A percentile compares a stretch with the other conserved stretches of the same genome.
These are phyloP conservation scores for Epinephelus coioides DNA, from an alignment of 2,797 vertebrate genomes.

Conservation along the genomic window DNA sequence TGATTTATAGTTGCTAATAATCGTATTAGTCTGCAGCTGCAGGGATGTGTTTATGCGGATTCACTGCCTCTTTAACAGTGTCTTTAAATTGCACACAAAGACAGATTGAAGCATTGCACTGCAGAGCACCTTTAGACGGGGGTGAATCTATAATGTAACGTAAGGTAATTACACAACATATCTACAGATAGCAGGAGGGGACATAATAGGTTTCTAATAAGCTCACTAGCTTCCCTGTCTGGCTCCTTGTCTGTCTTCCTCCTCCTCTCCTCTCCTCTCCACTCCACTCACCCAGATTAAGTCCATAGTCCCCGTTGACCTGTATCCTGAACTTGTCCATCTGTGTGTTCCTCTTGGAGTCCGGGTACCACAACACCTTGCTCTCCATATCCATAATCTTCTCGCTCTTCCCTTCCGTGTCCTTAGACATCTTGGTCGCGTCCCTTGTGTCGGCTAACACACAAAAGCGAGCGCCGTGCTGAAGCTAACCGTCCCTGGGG, in stretches of 20 bases:
- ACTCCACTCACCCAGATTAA: conserved; percentile 91
- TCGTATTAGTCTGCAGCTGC: background rate
- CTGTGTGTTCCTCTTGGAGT: conserved; percentile 92
- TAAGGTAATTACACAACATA: background rate
- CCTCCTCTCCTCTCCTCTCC: conserved; percentile 13
- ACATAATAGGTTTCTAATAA: background rate
- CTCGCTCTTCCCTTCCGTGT: conserved; percentile 81
- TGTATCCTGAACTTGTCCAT: conserved; percentile 94
- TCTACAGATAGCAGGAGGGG: background rate
- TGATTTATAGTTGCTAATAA: background rate
- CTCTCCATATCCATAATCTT: conserved; percentile 94
- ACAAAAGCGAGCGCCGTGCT: background rate
- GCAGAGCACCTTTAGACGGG: background rate
- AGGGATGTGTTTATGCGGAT: background rate
- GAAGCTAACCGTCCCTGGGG: conserved; percentile 10
- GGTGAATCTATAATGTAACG: background rate
- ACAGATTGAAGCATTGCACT: background rate
- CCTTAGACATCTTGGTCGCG: conserved; percentile 86
- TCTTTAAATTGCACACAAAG: background rate
- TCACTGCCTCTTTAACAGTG: background rate
- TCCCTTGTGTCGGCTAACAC: conserved; percentile 2
- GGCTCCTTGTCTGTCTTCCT: background rate
- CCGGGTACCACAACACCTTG: conserved; percentile 95
- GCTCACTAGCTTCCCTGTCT: background rate
- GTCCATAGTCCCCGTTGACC: conserved; percentile 88